Base-by-base conservation (phyloP, 2,797 vertebrate genomes). In the Aselliscus stoliczkanus region DNA sequence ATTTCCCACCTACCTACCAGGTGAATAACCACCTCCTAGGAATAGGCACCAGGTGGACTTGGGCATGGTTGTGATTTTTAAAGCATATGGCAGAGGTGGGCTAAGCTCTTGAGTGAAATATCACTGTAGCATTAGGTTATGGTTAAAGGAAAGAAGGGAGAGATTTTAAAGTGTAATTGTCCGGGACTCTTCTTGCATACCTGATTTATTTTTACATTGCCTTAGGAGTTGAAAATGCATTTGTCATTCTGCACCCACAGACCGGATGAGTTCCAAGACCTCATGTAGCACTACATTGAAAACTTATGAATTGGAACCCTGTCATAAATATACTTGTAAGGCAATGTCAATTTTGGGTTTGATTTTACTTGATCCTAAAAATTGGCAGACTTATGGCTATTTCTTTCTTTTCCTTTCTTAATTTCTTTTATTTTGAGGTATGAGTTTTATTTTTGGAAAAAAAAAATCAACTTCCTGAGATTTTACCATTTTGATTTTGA, bases 401-500 rank as follows among this genome's bases (percentile, higher is more conserved):
- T 20, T 50, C 39, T 52, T 54, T 31, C 37, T n/a, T 34, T 64
- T 29, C 21, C 15, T 27, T 60, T 60, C 29, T 85, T 69, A 62
- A 14, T 37, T 60, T 47, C 14, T 64, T 73, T 54, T 31, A 69
- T 65, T 89, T 76, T 80, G 54, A 93, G 60, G 31, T n/a, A 21
- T 4, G 39, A 44, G 25, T 58, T 92, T 81, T 89, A 64, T 47
- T 64, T 23, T 29, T 31, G 10, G 42, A 42, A 42, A 42, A 70
- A 60, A n/a, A 27, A 69, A 67, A 64, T n/a, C 6, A 54, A 10
- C 92, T 81, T 90, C 56, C 37, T 79, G 76, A 34, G 25, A 77
- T 56, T 80, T 87, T 88, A 92, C 94, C 97, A 96, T 93, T 97
- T 97, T 97, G 97, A 97, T 58, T 88, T 0, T 23, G 92, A 96